Base-by-base conservation (phyloP, 2,113 vertebrate species). In the Sylvilagus bachmani region DNA sequence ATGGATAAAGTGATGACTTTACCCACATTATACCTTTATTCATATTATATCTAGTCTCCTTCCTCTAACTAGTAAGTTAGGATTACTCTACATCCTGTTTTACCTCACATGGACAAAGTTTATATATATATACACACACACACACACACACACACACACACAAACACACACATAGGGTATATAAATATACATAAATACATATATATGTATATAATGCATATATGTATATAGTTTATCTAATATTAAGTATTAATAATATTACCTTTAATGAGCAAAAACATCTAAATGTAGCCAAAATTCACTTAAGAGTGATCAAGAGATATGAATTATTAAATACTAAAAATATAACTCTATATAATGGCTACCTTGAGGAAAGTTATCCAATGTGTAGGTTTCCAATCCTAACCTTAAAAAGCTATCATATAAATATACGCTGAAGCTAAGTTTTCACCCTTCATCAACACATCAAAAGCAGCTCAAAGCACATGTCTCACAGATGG, bases 401-500 rank as follows among this genome's bases (percentile, higher is more conserved):
- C 8, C 9, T 38, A 93, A 71, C 8, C 17, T 5, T 36, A 93
- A 89, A 73, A 93, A 85, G 7, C 73, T 94, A 21, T 86, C 38
- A 84, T 53, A 74, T 2, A 95, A 95, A 92, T 74, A 31, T 71
- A 82, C 78, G 17, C 19, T 12, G 58, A 29, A n/a, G 36, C 22
- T 91, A 58, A 24, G 55, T 69, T 78, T 44, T 51, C 94, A 84
- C 71, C 66, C 70, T 89, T 92, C 69, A 71, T 25, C 66, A 94
- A 44, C 33, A 90, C n/a, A 92, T 87, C 51, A 73, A 94, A 85
- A 74, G 49, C 90, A 93, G 25, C 10, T 38, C 38, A 62, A 84
- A 85, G 67, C 62, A 95, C 27, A 66, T 93, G 90, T 55, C 38
- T 67, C 73, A 88, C 62, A 96, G 96, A 93, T 53, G 38, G 55